Percentiles rank a stretch among this genome's conserved stretches.
Evolutionary conservation across 1,140 invertebrate genomes (phyloP).

Genomic region (Neelides sp.): DNA sequence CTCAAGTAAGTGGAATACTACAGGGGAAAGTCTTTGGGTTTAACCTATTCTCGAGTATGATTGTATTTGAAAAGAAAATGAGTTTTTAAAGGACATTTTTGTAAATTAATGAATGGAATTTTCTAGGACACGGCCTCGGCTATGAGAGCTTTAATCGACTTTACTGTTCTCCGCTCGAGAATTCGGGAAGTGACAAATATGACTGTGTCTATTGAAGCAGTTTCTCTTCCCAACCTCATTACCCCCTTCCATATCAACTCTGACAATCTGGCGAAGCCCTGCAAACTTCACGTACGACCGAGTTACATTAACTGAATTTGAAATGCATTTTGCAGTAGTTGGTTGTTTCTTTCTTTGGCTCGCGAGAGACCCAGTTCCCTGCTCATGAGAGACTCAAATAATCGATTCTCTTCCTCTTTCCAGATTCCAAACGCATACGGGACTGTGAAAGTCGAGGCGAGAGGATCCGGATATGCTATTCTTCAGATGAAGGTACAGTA

Average conservation of each 20-base stretch:
- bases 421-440: slow-evolving; percentile 84
- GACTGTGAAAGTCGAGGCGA: slow-evolving; percentile 74
- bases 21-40: too few species aligned
- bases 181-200: slow-evolving; percentile 77
- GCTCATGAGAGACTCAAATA: too few species aligned
- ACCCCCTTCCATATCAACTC: slow-evolving; percentile 56
- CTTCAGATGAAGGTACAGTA: slow-evolving; percentile 89
- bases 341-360: neutral
- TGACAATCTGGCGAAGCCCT: slow-evolving; percentile 59
- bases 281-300: slow-evolving; percentile 53
- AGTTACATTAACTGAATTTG: neutral
- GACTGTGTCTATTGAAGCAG: slow-evolving; percentile 67
- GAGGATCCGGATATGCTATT: slow-evolving; percentile 80
- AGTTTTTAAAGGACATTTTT: neutral
- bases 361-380: neutral
- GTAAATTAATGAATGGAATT: neutral
- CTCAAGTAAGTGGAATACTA: slow-evolving; percentile 48
- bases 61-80: too few species aligned
- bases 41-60: too few species aligned
- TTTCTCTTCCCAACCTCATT: slow-evolving; percentile 55
- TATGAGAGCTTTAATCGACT: slow-evolving; percentile 77
- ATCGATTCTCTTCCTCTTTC: slow-evolving; percentile 22
- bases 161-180: slow-evolving; percentile 67
- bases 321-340: too few species aligned
- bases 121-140: slow-evolving; percentile 70